Percentiles rank a stretch among this genome's conserved stretches.
phyloP scores from a whole-genome alignment of 2,888 invertebrate species.

The Megalurothrips usitatus region DNA sequence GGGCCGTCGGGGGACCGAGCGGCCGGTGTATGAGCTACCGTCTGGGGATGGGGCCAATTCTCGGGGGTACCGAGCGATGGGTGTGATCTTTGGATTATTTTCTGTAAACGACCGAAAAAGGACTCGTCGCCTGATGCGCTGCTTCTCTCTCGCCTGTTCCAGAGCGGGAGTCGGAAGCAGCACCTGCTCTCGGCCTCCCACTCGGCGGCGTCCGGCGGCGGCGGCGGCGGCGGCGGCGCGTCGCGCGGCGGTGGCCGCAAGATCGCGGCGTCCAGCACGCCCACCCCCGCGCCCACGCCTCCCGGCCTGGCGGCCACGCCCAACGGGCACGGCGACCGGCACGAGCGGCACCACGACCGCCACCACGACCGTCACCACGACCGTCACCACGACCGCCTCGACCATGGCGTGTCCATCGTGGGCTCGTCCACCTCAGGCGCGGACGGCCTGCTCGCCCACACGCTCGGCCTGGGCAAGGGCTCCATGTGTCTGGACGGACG shows the following conservation, averaged over 20 bases:
- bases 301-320: not conserved
- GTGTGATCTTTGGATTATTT: no score
- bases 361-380: not conserved
- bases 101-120: no score
- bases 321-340: not conserved
- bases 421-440: conserved; percentile 2
- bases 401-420: conserved; percentile 9
- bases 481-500: conserved; percentile 17
- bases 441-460: conserved; percentile 20
- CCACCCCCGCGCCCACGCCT: not conserved
- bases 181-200: conserved; percentile 11
- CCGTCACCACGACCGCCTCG: not conserved
- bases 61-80: no score
- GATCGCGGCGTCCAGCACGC: not conserved
- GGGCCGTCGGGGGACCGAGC: no score
- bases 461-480: conserved; percentile 18
- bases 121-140: not conserved
- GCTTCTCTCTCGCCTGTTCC: not conserved
- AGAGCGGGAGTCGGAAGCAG: conserved; percentile 15
- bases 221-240: not conserved
- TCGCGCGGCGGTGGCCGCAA: not conserved
- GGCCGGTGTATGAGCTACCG: no score
- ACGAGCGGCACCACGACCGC: not conserved
- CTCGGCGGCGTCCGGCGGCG: not conserved
- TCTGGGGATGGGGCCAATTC: no score